phyloP scores from a whole-genome alignment of 2,888 invertebrate species.

The Muschampia plurimacula region DNA sequence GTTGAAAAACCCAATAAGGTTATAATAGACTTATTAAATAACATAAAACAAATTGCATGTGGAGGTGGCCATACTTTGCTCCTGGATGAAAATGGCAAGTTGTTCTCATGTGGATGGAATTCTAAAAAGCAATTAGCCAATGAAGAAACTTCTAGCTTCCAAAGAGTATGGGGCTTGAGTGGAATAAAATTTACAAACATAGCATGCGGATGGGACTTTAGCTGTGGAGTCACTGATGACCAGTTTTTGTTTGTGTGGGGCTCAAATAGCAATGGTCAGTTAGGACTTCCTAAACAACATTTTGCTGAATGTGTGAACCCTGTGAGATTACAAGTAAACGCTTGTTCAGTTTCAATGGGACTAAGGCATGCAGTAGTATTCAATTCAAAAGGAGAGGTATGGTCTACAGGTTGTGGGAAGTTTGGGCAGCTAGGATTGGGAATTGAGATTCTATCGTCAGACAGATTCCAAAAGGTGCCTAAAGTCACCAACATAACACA shows the following conservation, averaged over 20 bases:
- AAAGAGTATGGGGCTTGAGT: constrained; percentile 86
- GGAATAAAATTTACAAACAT: constrained; percentile 86
- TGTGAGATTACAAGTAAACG: constrained; percentile 76
- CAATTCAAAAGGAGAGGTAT: constrained; percentile 86
- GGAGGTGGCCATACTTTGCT: constrained; percentile 92
- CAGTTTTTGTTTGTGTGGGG: constrained; percentile 93
- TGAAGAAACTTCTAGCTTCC: constrained; percentile 82
- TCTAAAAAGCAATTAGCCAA: constrained; percentile 89
- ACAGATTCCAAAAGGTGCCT: constrained; percentile 82
- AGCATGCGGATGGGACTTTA: constrained; percentile 93
- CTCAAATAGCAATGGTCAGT: constrained; percentile 91
- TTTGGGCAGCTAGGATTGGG: constrained; percentile 89
- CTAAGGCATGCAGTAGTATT: constrained; percentile 88
- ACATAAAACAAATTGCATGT: constrained; percentile 88
- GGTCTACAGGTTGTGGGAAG: constrained; percentile 88
- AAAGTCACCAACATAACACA: constrained; percentile 85
- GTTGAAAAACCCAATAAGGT: constrained; percentile 84
- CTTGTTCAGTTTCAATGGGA: constrained; percentile 88
- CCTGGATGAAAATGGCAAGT: constrained; percentile 87
- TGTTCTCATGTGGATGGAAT: constrained; percentile 93
- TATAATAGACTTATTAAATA: constrained; percentile 69
- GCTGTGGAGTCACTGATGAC: constrained; percentile 89
- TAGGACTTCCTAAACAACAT: constrained; percentile 87
- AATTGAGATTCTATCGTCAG: constrained; percentile 61
- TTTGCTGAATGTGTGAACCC: constrained; percentile 70